Percentiles rank a stretch among this genome's conserved stretches.
phyloP scores from a whole-genome alignment of 2,888 invertebrate genomes.

The Thereva nobilitata region DNA sequence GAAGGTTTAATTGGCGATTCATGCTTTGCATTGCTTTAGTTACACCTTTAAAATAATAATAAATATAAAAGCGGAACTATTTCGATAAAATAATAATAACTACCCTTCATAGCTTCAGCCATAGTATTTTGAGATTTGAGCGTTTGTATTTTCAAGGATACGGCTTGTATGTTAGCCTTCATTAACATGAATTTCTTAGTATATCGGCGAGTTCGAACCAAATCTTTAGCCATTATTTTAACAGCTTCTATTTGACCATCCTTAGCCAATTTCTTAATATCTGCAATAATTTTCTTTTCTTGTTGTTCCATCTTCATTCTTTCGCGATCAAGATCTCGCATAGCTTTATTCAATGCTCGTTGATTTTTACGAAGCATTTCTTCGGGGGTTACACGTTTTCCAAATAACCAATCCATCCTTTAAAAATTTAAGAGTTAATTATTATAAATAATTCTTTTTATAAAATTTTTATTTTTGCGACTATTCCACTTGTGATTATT shows the following conservation, averaged over 20 bases:
- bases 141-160: constrained; percentile 96
- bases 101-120: constrained; percentile 97
- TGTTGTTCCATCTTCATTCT: constrained; percentile 96
- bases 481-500: background rate
- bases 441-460: background rate
- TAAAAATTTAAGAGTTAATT: background rate
- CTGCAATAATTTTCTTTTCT: constrained; percentile 97
- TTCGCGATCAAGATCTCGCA: constrained; percentile 96
- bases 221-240: constrained; percentile 99
- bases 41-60: constrained; percentile 65
- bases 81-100: background rate
- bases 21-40: constrained; percentile 98
- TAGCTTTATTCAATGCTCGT: constrained; percentile 95
- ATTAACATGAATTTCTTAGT: constrained; percentile 98
- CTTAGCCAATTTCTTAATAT: constrained; percentile 98
- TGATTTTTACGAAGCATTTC: constrained; percentile 99
- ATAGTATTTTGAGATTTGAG: constrained; percentile 97
- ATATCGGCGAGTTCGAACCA: constrained; percentile 93
- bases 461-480: too few species aligned
- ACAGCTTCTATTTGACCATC: constrained; percentile 99
- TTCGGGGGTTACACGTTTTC: constrained; percentile 93
- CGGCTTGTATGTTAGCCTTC: constrained; percentile 99
- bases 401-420: constrained; percentile 92
- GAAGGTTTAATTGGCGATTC: constrained; percentile 96
- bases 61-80: background rate